Conservation (phyloP, 2,888 invertebrate genomes). For the Argynnis bischoffii region DNA sequence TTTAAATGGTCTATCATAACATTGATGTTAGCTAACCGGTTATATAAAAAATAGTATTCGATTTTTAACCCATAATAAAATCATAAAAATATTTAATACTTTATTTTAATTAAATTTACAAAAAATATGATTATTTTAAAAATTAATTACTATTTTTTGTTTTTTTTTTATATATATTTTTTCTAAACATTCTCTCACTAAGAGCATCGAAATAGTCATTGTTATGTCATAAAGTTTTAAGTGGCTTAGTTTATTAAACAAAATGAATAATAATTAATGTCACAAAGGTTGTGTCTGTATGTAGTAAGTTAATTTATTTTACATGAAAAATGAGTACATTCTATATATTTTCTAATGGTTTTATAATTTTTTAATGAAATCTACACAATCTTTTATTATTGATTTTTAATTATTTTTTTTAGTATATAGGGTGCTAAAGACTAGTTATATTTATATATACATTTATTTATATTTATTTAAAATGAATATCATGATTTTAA, state of each 20-base stretch:
- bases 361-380: background rate
- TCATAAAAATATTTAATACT: no score
- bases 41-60: no score
- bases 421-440: no score
- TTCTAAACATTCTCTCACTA: background rate
- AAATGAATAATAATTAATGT: constrained; percentile 18
- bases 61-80: no score
- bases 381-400: background rate
- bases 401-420: background rate
- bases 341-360: constrained; percentile 10
- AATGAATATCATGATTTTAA: no score
- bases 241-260: constrained; percentile 4
- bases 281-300: constrained; percentile 37
- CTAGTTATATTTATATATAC: no score
- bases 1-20: no score
- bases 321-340: constrained; percentile 16
- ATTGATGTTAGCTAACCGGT: no score
- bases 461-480: no score
- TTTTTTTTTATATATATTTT: no score
- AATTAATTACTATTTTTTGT: background rate
- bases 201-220: background rate
- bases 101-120: background rate
- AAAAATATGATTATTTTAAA: background rate
- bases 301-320: constrained; percentile 11
- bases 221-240: background rate